Evolutionary conservation across 2,888 invertebrate genomes (phyloP), one percentile per base, ranked within the genome.

Genomic region (Amorpha juglandis): DNA sequence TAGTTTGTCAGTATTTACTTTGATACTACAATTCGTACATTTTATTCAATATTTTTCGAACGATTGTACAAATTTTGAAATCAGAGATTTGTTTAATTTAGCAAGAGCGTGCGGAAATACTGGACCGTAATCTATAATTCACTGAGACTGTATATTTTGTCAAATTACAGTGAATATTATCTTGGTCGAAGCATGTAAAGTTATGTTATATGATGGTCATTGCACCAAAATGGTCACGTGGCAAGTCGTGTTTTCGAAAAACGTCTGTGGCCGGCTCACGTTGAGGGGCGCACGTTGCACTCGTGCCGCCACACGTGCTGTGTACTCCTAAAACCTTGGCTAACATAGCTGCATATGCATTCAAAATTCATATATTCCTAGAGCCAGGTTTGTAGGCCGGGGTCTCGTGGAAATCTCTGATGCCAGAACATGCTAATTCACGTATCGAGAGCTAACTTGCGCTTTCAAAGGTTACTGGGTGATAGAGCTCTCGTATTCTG

Each of bases 351-450:
- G 70, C 70, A 70, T 62, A 72, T 71, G 68, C 67, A 76, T 77
- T 86, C 78, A 64, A 68, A 65, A 86, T 87, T 86, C 79, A 89
- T 90, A 33, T 83, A 87, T 88, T 82, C 80, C 69, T 67, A 52
- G 69, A 64, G 53, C 68, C 79, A 75, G 76, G 77, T 84, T 86
- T 88, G 81, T 76, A 86, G 83, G 77, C 69, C 82, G 70, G 75
- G 79, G 77, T 75, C 78, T 72, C 68, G 68, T 69, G 70, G 68
- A 70, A 66, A 72, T 58, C 14, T 71, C 66, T 80, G 75, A 77
- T 71, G 74, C 67, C 67, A 74, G 73, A 69, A 55, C 67, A 77
- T 75, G 74, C 64, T 72, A 74, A 76, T 75, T 50, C 66, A 64
- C 66, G 68, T 70, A 77, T 76, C 67, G 66, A 66, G 72, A 68